Percentiles rank a stretch among this genome's conserved stretches.
These are phyloP conservation scores for Hycleus phaleratus DNA, from an alignment of 1,140 invertebrate genomes.

Conservation along the genomic window DNA sequence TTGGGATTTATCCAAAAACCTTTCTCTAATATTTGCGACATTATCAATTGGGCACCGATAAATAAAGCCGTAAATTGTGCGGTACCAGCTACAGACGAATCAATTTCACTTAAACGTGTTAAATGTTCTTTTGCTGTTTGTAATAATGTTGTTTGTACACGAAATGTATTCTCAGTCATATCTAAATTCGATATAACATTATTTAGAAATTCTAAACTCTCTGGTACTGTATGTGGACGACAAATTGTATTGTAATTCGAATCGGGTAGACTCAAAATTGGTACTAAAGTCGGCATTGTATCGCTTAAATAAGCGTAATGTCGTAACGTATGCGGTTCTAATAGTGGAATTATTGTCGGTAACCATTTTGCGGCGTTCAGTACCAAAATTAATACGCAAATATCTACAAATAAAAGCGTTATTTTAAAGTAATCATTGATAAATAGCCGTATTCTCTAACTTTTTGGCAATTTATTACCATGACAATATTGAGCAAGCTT, in stretches of 20 bases:
- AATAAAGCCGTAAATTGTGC: constrained; percentile 81
- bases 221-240: constrained; percentile 30
- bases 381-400: constrained; percentile 85
- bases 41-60: constrained; percentile 57
- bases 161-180: constrained; percentile 49
- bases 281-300: constrained; percentile 88
- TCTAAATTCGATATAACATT: constrained; percentile 65
- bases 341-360: constrained; percentile 83
- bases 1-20: constrained; percentile 45
- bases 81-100: constrained; percentile 70
- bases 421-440: too few relatives aligned
- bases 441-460: too few relatives aligned
- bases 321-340: constrained; percentile 83
- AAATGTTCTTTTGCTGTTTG: constrained; percentile 67
- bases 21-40: constrained; percentile 35
- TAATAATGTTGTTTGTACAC: constrained; percentile 55
- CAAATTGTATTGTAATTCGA: constrained; percentile 25
- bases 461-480: too few relatives aligned
- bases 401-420: constrained; percentile 50
- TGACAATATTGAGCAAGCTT: too few relatives aligned
- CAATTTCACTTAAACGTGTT: constrained; percentile 61
- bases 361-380: constrained; percentile 89
- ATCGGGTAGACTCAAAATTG: constrained; percentile 53
- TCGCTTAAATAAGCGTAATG: constrained; percentile 94
- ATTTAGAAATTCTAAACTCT: constrained; percentile 55